These are phyloP conservation scores for Leptoclinus maculatus DNA, from an alignment of 2,797 vertebrate genomes.

Conservation along the genomic window DNA sequence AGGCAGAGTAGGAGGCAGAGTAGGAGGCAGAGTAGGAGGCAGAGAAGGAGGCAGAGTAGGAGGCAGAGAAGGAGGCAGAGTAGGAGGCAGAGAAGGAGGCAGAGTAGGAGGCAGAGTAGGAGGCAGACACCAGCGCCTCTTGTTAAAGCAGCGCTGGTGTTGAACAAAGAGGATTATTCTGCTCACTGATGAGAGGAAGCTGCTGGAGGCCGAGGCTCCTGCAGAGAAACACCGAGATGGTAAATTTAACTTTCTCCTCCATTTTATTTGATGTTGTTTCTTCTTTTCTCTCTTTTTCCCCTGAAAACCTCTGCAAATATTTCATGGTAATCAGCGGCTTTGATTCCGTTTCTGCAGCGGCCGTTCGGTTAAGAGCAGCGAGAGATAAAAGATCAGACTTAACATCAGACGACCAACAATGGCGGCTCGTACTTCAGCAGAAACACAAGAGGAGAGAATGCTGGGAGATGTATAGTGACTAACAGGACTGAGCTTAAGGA, in stretches of 20 bases:
- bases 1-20: too few species aligned
- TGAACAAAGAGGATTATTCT: constrained; percentile 64
- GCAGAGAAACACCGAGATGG: constrained; percentile 53
- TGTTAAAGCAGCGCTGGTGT: too few species aligned
- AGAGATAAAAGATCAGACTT: constrained; percentile 84
- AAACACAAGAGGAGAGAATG: constrained; percentile 50
- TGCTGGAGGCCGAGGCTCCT: constrained; percentile 66
- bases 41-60: too few species aligned
- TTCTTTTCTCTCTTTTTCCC: neutral
- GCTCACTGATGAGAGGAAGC: constrained; percentile 48
- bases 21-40: too few species aligned
- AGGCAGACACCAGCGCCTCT: too few species aligned
- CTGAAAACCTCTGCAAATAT: constrained; percentile 65
- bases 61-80: too few species aligned
- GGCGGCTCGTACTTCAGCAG: constrained; percentile 54
- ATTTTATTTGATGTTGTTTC: constrained; percentile 37
- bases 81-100: too few species aligned
- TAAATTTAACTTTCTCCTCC: constrained; percentile 51
- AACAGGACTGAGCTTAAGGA: constrained; percentile 41
- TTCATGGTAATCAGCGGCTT: constrained; percentile 69
- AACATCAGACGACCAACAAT: constrained; percentile 74
- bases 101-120: too few species aligned
- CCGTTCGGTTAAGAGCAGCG: constrained; percentile 63
- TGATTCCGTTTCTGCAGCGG: constrained; percentile 64
- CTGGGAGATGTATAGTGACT: constrained; percentile 28